A percentile compares a stretch with the other conserved stretches of the same genome.
phyloP scores from a whole-genome alignment of 1,140 invertebrate genomes.

The Stenopsyche tienmushanensis region DNA sequence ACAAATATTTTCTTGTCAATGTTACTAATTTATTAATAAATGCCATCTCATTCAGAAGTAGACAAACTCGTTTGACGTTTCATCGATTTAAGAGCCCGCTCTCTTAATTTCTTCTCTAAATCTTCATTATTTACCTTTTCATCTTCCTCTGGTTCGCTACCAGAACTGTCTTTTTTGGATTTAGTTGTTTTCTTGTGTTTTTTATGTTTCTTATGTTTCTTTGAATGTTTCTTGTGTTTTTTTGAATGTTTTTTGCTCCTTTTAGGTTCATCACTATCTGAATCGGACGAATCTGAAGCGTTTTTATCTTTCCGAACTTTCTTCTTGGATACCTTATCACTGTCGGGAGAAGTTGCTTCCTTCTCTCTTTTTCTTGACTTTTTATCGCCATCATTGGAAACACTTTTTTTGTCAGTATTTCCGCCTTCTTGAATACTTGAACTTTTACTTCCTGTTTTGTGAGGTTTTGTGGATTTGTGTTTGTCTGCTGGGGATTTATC shows the following conservation, averaged over 20 bases:
- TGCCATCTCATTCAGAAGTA: constrained; percentile 53
- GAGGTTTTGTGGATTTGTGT: constrained; percentile 26
- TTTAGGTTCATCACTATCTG: constrained; percentile 55
- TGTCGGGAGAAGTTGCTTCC: constrained; percentile 64
- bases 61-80: constrained; percentile 58
- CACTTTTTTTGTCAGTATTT: constrained; percentile 47
- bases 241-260: constrained; percentile 55
- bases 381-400: constrained; percentile 49
- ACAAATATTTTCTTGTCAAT: no score
- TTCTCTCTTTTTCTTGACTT: constrained; percentile 59
- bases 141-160: constrained; percentile 66
- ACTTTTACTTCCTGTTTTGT: constrained; percentile 30
- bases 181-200: constrained; percentile 63
- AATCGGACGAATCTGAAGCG: constrained; percentile 54
- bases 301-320: constrained; percentile 51
- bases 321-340: constrained; percentile 57
- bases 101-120: constrained; percentile 82
- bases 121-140: constrained; percentile 75
- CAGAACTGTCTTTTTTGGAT: constrained; percentile 65
- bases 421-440: constrained; percentile 43
- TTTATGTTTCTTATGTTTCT: constrained; percentile 68
- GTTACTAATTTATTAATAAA: no score
- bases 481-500: constrained; percentile 32
- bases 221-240: constrained; percentile 70
- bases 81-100: constrained; percentile 74